Percentiles rank a stretch among this genome's conserved stretches.
These are phyloP conservation scores for Chiloscyllium plagiosum DNA, from an alignment of 2,113 vertebrate species.

Conservation along the genomic window DNA sequence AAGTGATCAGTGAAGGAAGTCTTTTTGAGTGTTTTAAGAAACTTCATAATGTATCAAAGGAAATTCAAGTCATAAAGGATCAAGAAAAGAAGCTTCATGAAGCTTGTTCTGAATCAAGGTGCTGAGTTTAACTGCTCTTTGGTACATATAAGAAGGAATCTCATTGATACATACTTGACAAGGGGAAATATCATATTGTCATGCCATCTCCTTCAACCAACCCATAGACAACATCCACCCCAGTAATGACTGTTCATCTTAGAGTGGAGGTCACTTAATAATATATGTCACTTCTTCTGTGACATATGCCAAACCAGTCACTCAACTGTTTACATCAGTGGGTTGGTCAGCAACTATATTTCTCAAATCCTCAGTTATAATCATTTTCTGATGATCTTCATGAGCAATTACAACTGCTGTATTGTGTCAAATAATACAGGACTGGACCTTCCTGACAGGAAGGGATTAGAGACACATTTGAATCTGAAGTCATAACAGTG, in stretches of 20 bases:
- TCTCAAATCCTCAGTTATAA: no score
- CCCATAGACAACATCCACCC: not conserved
- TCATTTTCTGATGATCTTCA: no score
- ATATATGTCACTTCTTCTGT: not conserved
- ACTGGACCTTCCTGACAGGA: no score
- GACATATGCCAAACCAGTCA: not conserved
- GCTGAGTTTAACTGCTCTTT: not conserved
- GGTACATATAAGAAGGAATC: not conserved
- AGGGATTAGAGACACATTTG: no score
- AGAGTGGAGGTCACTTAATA: no score
- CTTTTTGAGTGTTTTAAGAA: not conserved
- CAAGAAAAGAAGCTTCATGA: not conserved
- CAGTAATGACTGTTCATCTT: not conserved
- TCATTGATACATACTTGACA: not conserved
- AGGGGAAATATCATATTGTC: no score
- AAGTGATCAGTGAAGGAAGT: not conserved
- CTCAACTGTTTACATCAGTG: not conserved
- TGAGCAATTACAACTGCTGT: no score
- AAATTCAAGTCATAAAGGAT: not conserved
- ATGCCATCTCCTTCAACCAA: no score
- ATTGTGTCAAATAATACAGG: no score
- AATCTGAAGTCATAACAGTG: no score
- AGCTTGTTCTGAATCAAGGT: not conserved
- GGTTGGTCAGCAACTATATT: not conserved
- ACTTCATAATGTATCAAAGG: not conserved